A percentile compares a stretch with the other conserved stretches of the same genome.
Conservation (phyloP, 2,113 vertebrate genomes). For the Ranitomeya variabilis region DNA sequence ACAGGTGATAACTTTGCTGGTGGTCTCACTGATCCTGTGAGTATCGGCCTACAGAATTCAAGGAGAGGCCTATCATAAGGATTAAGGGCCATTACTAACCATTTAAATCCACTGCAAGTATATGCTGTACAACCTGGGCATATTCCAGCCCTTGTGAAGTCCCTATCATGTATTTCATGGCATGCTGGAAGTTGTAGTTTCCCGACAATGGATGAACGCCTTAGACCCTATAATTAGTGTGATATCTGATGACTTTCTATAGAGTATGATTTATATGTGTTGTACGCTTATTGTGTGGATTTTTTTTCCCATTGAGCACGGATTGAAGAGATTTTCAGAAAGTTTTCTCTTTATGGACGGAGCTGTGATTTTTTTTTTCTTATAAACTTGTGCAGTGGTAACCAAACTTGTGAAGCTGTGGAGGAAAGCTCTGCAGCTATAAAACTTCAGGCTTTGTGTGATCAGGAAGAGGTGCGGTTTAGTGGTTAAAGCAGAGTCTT, state of each 20-base stretch:
- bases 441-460: conserved; percentile 17
- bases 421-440: conserved; percentile 11
- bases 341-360: not conserved
- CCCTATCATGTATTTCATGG: not conserved
- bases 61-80: not conserved
- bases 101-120: no score
- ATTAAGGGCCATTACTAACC: no score
- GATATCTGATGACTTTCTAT: no score
- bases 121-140: no score
- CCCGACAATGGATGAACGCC: no score
- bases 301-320: no score
- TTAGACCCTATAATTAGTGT: no score
- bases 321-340: no score
- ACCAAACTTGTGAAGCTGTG: not conserved
- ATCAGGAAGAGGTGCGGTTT: conserved; percentile 58
- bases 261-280: no score
- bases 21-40: no score
- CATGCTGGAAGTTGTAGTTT: not conserved
- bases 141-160: not conserved
- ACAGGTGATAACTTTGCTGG: no score
- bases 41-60: not conserved
- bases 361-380: not conserved
- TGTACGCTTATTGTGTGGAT: no score
- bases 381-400: not conserved
- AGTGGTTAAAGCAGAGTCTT: conserved; percentile 57